Evolutionary conservation across 2,113 vertebrate genomes (phyloP).

Genomic region (Azemiops feae): DNA sequence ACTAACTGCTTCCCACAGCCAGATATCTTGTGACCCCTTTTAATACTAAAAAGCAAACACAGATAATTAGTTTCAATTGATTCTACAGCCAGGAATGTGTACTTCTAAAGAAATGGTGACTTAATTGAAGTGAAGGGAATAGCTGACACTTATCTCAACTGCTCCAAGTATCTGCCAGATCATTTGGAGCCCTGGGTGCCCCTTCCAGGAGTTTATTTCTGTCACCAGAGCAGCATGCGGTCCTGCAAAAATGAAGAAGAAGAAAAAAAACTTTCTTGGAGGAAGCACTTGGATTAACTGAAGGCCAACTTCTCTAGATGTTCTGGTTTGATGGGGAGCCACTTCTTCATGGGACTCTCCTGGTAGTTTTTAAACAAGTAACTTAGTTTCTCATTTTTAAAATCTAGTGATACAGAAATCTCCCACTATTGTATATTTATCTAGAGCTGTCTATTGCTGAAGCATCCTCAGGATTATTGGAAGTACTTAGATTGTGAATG

Average conservation of each 20-base stretch:
- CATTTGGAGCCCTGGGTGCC: not conserved
- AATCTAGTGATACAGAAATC: not conserved
- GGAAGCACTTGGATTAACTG: not conserved
- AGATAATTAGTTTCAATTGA: slow-evolving; percentile 14
- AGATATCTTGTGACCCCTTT: slow-evolving; percentile 52
- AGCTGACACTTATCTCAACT: not conserved
- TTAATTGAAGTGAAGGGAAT: slow-evolving; percentile 20
- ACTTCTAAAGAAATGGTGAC: slow-evolving; percentile 11
- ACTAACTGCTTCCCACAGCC: slow-evolving; percentile 47
- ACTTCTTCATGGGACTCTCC: not conserved
- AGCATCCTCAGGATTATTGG: not conserved
- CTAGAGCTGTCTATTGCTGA: not conserved
- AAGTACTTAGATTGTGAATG: not conserved
- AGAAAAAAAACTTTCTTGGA: not conserved
- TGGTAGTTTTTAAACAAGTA: not conserved
- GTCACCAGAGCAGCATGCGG: not conserved
- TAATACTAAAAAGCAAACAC: slow-evolving; percentile 27
- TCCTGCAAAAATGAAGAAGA: not conserved
- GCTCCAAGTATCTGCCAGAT: not conserved
- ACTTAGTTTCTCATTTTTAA: not conserved
- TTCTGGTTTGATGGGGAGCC: not conserved
- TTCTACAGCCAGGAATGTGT: not conserved
- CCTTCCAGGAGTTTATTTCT: not conserved
- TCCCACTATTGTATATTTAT: not conserved
- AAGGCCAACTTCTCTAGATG: not conserved